These are phyloP conservation scores for Pegoplata infirma DNA, from an alignment of 2,888 invertebrate genomes.

Conservation along the genomic window DNA sequence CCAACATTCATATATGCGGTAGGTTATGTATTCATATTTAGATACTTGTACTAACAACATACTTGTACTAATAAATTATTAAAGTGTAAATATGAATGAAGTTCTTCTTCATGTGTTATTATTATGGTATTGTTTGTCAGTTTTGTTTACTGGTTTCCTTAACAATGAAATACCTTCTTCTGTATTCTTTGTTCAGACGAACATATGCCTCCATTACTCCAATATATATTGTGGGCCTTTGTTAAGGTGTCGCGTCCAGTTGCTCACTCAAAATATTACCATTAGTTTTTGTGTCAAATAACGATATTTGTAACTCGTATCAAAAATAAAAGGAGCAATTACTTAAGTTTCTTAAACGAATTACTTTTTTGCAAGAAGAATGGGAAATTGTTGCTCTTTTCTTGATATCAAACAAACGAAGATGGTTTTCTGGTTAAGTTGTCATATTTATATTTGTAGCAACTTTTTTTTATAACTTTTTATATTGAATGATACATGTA, in stretches of 20 bases:
- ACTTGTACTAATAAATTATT: conserved; percentile 34
- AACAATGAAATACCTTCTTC: not conserved
- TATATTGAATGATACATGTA: too few relatives aligned
- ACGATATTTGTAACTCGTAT: conserved; percentile 50
- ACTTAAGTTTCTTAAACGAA: conserved; percentile 36
- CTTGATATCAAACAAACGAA: not conserved
- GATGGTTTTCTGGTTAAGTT: not conserved
- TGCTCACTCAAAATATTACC: conserved; percentile 19
- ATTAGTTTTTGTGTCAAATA: conserved; percentile 48
- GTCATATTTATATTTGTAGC: not conserved
- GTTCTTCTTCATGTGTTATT: not conserved
- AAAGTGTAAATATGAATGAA: conserved; percentile 20
- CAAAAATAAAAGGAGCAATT: conserved; percentile 52
- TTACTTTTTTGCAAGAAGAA: not conserved
- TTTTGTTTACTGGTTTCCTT: not conserved
- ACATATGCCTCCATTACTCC: not conserved
- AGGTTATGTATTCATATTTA: too few relatives aligned
- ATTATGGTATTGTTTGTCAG: conserved; percentile 1
- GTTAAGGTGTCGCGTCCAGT: conserved; percentile 57
- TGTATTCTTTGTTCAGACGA: too few relatives aligned
- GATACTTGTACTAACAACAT: too few relatives aligned
- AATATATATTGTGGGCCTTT: conserved; percentile 4
- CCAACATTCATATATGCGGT: too few relatives aligned
- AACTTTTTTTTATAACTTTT: not conserved
- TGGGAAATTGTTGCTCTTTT: not conserved